Evolutionary conservation across 1,140 invertebrate genomes (phyloP), one percentile per base, ranked within the genome.

Genomic region (Amyelois transitella): DNA sequence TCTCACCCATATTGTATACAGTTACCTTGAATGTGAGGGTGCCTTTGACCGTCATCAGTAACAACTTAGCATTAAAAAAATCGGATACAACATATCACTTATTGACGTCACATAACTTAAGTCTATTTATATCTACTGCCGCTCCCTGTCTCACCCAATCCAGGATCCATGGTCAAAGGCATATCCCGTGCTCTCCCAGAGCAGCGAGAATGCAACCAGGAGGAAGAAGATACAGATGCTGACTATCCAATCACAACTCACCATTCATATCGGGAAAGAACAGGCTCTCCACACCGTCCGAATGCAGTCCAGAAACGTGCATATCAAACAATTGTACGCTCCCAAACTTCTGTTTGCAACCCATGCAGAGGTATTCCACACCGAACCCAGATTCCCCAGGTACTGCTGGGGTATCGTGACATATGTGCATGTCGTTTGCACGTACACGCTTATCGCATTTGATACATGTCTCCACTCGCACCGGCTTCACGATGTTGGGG

Each of bases 261-360:
- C 75, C 69, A 32, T 45, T 14, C 14, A 51, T 60, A 24, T 43
- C 65, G 0, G 78, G 74, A 38, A 84, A 84, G 59, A 77, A 79
- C 61, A 75, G 57, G 8, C 60, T 72, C 21, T 82, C 74, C 0
- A 68, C 63, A 0, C 53, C 63, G 7, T 75, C 62, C 0, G 62
- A 51, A 43, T 84, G 81, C 6, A 60, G 32, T 0, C 61, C 65
- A 0, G 69, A 43, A 0, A 78, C 62, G 21, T 84, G 81, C 4
- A 54, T 38, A 24, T 81, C 63, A 21, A 72, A 84, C 12, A 63
- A 12, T 6, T 66, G 58, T 2, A 75, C 17, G 6, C 58, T 69
- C 0, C 22, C 38, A 25, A 75, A 77, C 5, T 56, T 53, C 20
- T 75, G 64, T 0, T 69, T 48, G 19, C 81, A 84, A 0, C 64